A percentile compares a stretch with the other conserved stretches of the same genome.
phyloP scores from a whole-genome alignment of 53 echinoderm and acorn worm species.

The Actinopyga echinites region DNA sequence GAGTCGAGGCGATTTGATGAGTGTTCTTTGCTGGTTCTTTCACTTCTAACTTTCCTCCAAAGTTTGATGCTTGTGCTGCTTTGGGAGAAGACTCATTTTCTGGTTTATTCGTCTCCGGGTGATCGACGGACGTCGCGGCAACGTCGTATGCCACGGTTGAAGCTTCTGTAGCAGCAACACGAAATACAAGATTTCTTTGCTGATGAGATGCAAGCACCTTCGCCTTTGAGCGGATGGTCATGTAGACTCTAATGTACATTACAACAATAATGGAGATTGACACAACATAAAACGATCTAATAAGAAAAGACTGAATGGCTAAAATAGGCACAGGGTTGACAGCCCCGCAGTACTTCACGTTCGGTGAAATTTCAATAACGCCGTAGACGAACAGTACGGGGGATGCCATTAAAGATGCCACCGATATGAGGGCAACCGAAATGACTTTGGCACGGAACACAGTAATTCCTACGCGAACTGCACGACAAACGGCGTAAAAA shows the following conservation, averaged over 20 bases:
- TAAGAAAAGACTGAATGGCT: background rate
- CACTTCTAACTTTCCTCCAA: too few relatives aligned
- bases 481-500: slow-evolving; percentile 10
- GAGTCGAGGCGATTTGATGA: background rate
- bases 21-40: background rate
- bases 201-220: slow-evolving; percentile 5
- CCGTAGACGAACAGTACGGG: background rate
- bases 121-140: too few relatives aligned
- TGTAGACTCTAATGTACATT: background rate
- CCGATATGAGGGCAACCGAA: background rate
- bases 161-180: background rate
- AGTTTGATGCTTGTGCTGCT: too few relatives aligned
- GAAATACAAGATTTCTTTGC: background rate
- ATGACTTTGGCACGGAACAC: background rate
- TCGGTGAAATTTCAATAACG: background rate
- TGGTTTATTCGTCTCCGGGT: too few relatives aligned
- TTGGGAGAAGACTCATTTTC: too few relatives aligned
- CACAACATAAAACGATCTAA: background rate
- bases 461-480: background rate
- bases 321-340: background rate
- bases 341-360: background rate
- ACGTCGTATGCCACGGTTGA: background rate
- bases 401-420: background rate
- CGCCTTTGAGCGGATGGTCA: slow-evolving; percentile 9
- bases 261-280: background rate